These are phyloP conservation scores for Phylloscopus collybita DNA, from an alignment of 2,797 vertebrate genomes.

Conservation along the genomic window DNA sequence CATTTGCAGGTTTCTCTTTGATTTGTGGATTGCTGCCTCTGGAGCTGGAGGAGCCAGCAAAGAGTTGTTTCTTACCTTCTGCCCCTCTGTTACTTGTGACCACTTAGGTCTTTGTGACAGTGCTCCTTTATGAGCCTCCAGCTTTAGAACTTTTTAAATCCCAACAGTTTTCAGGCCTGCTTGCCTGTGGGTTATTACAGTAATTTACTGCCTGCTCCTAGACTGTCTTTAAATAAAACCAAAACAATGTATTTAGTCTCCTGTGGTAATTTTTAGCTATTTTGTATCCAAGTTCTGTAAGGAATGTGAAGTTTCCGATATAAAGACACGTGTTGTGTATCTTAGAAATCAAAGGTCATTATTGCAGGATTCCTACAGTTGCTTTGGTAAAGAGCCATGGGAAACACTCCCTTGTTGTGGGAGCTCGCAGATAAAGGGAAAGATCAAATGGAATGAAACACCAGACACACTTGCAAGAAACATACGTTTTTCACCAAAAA, in stretches of 20 bases:
- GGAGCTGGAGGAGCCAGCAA: not conserved
- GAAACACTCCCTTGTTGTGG: not conserved
- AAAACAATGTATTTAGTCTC: not conserved
- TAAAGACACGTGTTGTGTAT: not conserved
- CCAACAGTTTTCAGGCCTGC: not conserved
- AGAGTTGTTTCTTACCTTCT: not conserved
- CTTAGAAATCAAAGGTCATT: not conserved
- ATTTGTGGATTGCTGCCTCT: not conserved
- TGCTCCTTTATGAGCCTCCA: not conserved
- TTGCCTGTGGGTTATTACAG: not conserved
- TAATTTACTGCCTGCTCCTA: not conserved
- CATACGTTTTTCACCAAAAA: not conserved
- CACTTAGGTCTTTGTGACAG: not conserved
- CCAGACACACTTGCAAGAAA: not conserved
- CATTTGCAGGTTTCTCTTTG: not conserved
- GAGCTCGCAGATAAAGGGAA: constrained; percentile 21
- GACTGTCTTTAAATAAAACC: not conserved
- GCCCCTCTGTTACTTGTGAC: not conserved
- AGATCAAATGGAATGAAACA: not conserved
- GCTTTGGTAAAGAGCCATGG: not conserved
- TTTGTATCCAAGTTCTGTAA: not conserved
- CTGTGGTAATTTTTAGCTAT: not conserved
- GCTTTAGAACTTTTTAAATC: not conserved
- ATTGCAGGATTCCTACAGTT: not conserved
- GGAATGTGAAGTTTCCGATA: not conserved